These are phyloP conservation scores for Seriola quinqueradiata DNA, from an alignment of 2,113 vertebrate species.

Conservation along the genomic window DNA sequence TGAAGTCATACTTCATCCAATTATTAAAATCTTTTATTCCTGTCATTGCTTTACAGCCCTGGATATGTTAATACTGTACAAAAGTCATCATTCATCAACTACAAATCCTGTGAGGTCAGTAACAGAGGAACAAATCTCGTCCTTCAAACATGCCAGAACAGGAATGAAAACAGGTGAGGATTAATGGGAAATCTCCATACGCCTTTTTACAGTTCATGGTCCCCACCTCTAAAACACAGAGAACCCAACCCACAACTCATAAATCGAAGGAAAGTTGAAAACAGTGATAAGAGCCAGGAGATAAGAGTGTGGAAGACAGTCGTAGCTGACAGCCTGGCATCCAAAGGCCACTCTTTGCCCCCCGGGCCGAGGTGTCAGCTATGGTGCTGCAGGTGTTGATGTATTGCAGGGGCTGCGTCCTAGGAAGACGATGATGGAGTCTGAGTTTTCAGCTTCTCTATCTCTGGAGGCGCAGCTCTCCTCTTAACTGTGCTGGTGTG, in stretches of 20 bases:
- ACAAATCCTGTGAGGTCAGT: background rate
- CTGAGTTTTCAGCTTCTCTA: slow-evolving; percentile 30
- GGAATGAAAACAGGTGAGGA: background rate
- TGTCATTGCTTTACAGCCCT: background rate
- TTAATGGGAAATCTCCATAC: background rate
- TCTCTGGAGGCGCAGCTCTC: slow-evolving; percentile 37
- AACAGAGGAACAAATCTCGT: background rate
- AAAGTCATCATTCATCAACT: slow-evolving; percentile 8
- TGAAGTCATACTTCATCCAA: background rate
- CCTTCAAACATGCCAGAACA: slow-evolving; percentile 27
- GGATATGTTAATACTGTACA: slow-evolving; percentile 36
- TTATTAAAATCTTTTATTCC: background rate
- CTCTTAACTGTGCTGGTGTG: slow-evolving; percentile 73
- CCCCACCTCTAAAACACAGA: slow-evolving; percentile 5
- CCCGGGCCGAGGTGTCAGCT: background rate
- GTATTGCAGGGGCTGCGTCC: background rate
- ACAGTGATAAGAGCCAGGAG: background rate
- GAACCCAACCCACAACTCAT: slow-evolving; percentile 1
- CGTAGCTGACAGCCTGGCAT: slow-evolving; percentile 1
- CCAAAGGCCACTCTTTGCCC: slow-evolving; percentile 1
- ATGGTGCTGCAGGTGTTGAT: background rate
- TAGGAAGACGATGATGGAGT: slow-evolving; percentile 35
- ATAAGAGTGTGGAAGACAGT: slow-evolving; percentile 21
- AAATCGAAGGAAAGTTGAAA: slow-evolving; percentile 12
- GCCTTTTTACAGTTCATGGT: slow-evolving; percentile 19